Evolutionary conservation across 1,140 invertebrate species (phyloP).

Genomic region (Kradibia gibbosae): DNA sequence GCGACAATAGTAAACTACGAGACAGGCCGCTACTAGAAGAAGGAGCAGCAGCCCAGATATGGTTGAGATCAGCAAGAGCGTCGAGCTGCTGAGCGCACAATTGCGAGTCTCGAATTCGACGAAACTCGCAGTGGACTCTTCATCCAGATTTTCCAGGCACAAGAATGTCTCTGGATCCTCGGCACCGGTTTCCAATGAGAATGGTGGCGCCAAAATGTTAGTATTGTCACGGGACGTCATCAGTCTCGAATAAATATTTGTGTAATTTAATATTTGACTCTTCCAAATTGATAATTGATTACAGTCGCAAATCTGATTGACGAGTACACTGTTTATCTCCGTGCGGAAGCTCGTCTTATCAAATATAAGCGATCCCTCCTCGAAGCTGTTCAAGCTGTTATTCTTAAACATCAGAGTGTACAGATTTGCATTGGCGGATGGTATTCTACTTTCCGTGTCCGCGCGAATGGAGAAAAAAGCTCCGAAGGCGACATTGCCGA

Average conservation of each 20-base stretch:
- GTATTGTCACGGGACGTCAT: conserved; percentile 44
- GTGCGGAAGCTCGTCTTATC: conserved; percentile 74
- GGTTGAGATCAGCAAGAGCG: conserved; percentile 60
- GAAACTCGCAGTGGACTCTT: conserved; percentile 57
- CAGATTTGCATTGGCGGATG: conserved; percentile 45
- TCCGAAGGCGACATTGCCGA: conserved; percentile 74
- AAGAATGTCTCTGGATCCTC: conserved; percentile 63
- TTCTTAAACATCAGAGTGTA: conserved; percentile 78
- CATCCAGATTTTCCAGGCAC: conserved; percentile 57
- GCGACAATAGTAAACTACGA: conserved; percentile 63
- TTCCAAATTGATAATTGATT: conserved; percentile 67
- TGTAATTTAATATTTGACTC: conserved; percentile 69
- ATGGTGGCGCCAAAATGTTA: conserved; percentile 46
- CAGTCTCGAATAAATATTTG: conserved; percentile 62
- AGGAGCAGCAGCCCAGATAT: conserved; percentile 55
- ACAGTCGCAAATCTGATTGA: conserved; percentile 78
- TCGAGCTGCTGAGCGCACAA: conserved; percentile 61
- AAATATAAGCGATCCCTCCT: conserved; percentile 75
- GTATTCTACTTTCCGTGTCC: conserved; percentile 67
- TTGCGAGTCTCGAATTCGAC: conserved; percentile 60
- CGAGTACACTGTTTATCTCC: conserved; percentile 75
- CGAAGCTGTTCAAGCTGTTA: conserved; percentile 76
- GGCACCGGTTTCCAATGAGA: conserved; percentile 54
- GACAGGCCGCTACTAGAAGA: conserved; percentile 52
- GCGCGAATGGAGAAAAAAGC: conserved; percentile 77